Evolutionary conservation across 2,888 invertebrate genomes (phyloP).

Genomic region (Oasisia sp.): DNA sequence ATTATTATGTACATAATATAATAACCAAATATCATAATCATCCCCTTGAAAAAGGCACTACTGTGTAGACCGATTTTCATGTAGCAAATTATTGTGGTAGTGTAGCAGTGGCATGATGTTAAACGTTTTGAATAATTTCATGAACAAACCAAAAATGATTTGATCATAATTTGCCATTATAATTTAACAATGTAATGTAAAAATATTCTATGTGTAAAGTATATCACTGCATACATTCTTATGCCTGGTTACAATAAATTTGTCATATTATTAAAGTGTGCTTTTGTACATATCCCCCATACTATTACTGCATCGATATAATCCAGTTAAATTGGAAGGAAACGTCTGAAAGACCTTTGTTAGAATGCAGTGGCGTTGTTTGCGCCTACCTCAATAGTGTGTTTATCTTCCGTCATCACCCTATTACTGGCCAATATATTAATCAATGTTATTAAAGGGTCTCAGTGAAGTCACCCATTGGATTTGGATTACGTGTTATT

Average conservation of each 20-base stretch:
- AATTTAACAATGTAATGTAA: too few relatives aligned
- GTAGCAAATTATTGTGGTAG: too few relatives aligned
- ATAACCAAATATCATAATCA: not conserved
- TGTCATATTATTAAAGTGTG: not conserved
- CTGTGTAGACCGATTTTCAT: not conserved
- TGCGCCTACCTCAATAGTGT: not conserved
- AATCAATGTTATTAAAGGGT: not conserved
- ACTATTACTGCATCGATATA: not conserved
- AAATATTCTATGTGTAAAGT: too few relatives aligned
- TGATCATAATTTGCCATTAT: too few relatives aligned
- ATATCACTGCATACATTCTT: too few relatives aligned
- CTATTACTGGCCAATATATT: not conserved
- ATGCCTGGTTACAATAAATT: not conserved
- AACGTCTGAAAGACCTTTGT: not conserved
- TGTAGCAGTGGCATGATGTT: too few relatives aligned
- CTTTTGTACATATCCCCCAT: not conserved
- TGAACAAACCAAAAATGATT: too few relatives aligned
- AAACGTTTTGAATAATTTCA: too few relatives aligned
- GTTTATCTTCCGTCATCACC: not conserved
- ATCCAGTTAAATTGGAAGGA: not conserved
- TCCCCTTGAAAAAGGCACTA: not conserved
- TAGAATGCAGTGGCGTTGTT: not conserved
- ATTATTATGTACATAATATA: not conserved
- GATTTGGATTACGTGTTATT: not conserved
- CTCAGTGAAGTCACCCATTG: slow-evolving; percentile 17